Evolutionary conservation across 2,113 vertebrate species (phyloP).

Genomic region (human (Homo sapiens)): GRCh38 chr7:8455001-8455500

Average conservation of each 20-base stretch:
- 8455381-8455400: conserved; percentile 56
- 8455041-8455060: background rate
- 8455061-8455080: background rate
- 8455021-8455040: background rate
- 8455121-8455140: background rate
- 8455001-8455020: background rate
- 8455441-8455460: conserved; percentile 45
- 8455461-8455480: conserved; percentile 68
- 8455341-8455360: conserved; percentile 58
- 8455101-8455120: background rate
- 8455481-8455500: conserved; percentile 50
- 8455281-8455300: conserved; percentile 40
- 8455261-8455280: conserved; percentile 37
- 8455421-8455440: conserved; percentile 76
- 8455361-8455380: conserved; percentile 40
- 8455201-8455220: conserved; percentile 12
- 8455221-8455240: conserved; percentile 11
- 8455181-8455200: background rate
- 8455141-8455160: background rate
- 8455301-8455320: conserved; percentile 16
- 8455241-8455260: conserved; percentile 1
- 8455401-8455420: conserved; percentile 56
- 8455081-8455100: background rate
- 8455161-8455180: conserved; percentile 5
- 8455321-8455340: conserved; percentile 23